Evolutionary conservation across 2,113 vertebrate species (phyloP).

Genomic region (Ornithorhynchus anatinus): DNA sequence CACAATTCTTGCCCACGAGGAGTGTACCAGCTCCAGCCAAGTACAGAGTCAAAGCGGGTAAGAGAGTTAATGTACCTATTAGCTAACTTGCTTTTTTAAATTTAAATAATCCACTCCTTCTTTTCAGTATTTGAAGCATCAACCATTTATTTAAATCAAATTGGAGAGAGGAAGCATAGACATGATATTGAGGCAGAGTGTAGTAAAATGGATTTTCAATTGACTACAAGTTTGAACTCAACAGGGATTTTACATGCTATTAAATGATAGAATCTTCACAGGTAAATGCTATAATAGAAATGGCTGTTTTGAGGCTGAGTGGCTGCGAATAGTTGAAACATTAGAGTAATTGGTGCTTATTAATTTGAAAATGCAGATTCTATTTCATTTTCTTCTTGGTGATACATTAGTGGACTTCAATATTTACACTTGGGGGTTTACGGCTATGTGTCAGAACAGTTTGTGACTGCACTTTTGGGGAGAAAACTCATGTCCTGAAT

Average conservation of each 20-base stretch:
- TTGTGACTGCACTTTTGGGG: too few species aligned
- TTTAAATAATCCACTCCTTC: not conserved
- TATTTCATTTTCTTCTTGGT: too few species aligned
- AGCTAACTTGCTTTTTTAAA: not conserved
- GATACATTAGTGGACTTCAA: too few species aligned
- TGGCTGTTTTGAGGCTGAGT: not conserved
- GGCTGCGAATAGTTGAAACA: not conserved
- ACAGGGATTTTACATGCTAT: not conserved
- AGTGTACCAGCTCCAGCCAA: too few species aligned
- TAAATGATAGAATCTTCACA: not conserved
- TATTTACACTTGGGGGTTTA: too few species aligned
- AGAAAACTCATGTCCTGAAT: too few species aligned
- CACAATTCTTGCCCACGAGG: too few species aligned
- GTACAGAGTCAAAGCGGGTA: too few species aligned
- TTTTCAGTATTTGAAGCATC: not conserved
- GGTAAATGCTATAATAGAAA: not conserved
- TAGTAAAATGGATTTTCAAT: slow-evolving; percentile 5
- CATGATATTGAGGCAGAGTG: not conserved
- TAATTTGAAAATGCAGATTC: too few species aligned
- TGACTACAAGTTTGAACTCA: not conserved
- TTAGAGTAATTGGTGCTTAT: too few species aligned
- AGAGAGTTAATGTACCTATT: too few species aligned
- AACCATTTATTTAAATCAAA: not conserved
- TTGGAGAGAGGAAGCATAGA: not conserved
- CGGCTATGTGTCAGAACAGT: too few species aligned